Evolutionary conservation across 2,888 invertebrate species (phyloP).

Genomic region (Ochropleura leucogaster): DNA sequence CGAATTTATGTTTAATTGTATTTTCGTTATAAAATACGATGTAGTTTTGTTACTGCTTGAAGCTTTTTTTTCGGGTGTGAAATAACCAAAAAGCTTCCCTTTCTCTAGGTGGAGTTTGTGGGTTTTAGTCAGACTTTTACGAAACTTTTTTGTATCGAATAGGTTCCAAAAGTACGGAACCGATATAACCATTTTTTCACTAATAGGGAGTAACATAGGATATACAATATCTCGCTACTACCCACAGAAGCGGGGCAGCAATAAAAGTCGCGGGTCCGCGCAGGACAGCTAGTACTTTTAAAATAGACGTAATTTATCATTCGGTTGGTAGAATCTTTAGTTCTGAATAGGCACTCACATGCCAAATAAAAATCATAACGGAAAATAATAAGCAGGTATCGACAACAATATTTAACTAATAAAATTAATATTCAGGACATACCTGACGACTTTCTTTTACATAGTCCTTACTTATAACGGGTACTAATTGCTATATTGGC

Average conservation of each 20-base stretch:
- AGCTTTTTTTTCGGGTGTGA: background rate
- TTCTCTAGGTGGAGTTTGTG: too few species aligned
- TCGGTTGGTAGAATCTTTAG: background rate
- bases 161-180: too few species aligned
- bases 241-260: too few species aligned
- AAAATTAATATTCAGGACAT: constrained; percentile 84
- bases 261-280: too few species aligned
- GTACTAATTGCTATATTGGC: constrained; percentile 75
- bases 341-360: background rate
- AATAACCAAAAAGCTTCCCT: too few species aligned
- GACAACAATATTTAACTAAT: constrained; percentile 63
- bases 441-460: constrained; percentile 77
- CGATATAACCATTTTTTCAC: too few species aligned
- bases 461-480: constrained; percentile 79
- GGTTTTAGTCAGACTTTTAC: too few species aligned
- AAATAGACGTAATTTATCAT: background rate
- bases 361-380: constrained; percentile 1
- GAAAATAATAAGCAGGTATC: constrained; percentile 15
- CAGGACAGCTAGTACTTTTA: background rate
- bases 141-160: too few species aligned
- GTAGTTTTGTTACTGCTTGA: background rate
- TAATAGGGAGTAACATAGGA: too few species aligned
- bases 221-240: too few species aligned
- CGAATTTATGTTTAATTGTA: constrained; percentile 55
- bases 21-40: background rate